Evolutionary conservation across 2,888 invertebrate species (phyloP), one percentile per base, ranked within the genome.

Genomic region (Hemicrepidius hirtus): DNA sequence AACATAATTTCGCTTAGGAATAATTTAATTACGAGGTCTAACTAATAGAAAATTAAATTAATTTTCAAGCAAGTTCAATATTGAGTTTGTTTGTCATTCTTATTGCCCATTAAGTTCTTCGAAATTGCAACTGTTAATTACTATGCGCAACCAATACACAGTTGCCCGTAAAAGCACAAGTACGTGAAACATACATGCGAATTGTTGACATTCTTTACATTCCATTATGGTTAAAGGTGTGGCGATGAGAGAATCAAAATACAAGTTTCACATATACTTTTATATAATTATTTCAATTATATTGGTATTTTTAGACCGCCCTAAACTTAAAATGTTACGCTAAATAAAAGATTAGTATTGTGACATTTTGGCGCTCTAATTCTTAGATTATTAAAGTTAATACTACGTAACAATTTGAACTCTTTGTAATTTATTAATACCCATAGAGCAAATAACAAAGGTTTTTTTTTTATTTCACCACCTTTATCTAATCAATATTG

Each of bases 151-250:
- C 55, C 37, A 41, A 67, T 67, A 44, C 32, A 60, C 28, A n/a
- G 55, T 35, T 62, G 50, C 49, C 59, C 65, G 40, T 68, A 72
- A 67, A 72, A 62, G 68, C 37, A 50, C 62, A 67, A 62, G 24
- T 68, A 71, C 74, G 71, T 69, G 65, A 69, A 69, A 69, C 57
- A 70, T 49, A 64, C 55, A 73, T 73, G 46, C 53, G 75, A 77
- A 81, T 82, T 82, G 80, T 80, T 82, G 77, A 81, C 84, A 85
- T 85, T 84, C 85, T 76, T 82, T 68, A 77, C 83, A 85, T 85
- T 83, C 85, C 84, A 80, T 78, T 78, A 80, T 81, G 80, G 80
- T 77, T 78, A 79, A 84, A 85, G 85, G 85, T 85, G 85, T 85
- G 85, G 84, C 84, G 75, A 68, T 71, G 67, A 69, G 70, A 75